Evolutionary conservation across 2,888 invertebrate species (phyloP).

Genomic region (Athrips mouffetella): DNA sequence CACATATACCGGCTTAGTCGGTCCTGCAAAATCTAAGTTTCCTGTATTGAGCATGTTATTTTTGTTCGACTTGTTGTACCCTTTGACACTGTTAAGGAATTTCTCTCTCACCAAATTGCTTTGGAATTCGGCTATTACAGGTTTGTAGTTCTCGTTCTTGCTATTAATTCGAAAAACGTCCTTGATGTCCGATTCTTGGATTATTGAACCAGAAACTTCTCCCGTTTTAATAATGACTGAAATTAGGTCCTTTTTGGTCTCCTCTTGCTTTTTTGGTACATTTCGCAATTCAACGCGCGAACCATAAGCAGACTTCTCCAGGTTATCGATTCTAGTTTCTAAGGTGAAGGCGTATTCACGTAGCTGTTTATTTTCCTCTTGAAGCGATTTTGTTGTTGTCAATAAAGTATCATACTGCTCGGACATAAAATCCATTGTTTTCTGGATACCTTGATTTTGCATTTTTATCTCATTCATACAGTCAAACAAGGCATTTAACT

Average conservation of each 20-base stretch:
- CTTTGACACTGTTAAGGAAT: not conserved
- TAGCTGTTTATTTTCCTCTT: not conserved
- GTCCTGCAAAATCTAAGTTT: not conserved
- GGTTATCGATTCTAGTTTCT: not conserved
- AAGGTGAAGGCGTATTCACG: not conserved
- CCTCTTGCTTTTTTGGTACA: not conserved
- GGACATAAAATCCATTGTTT: not conserved
- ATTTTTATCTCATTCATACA: not conserved
- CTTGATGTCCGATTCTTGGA: not conserved
- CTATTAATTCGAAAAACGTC: not conserved
- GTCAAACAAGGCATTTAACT: not conserved
- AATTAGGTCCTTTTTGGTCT: not conserved
- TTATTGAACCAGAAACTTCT: not conserved
- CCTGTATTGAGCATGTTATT: not conserved
- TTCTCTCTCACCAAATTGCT: not conserved
- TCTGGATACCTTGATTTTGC: not conserved
- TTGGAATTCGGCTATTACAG: not conserved
- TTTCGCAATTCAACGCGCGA: not conserved
- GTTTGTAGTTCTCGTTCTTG: not conserved
- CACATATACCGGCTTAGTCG: not conserved
- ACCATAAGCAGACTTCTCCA: not conserved
- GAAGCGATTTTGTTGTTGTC: not conserved
- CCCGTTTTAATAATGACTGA: not conserved
- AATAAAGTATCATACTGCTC: not conserved
- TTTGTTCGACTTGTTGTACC: not conserved